Conservation (phyloP, 1,140 invertebrate species). For the Dinothrombium tinctorium region DNA sequence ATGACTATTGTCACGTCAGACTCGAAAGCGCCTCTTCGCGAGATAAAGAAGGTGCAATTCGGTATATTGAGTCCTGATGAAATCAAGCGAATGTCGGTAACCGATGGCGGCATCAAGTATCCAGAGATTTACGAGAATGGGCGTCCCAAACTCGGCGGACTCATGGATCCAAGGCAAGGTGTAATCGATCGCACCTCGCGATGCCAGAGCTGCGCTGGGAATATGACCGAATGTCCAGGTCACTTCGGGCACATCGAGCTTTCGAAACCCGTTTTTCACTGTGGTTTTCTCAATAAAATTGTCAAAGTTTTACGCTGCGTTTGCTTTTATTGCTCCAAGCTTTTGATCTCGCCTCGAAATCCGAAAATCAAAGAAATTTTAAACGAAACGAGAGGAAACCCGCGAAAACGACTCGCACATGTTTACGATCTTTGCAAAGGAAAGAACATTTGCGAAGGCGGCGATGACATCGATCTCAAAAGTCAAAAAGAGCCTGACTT, state of each 20-base stretch:
- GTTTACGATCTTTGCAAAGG: slow-evolving; percentile 96
- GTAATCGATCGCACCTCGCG: slow-evolving; percentile 76
- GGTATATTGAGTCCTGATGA: slow-evolving; percentile 96
- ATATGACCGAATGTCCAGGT: slow-evolving; percentile 93
- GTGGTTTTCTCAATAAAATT: slow-evolving; percentile 89
- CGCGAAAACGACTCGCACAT: slow-evolving; percentile 70
- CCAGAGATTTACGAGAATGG: slow-evolving; percentile 96
- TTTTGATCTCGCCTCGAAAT: slow-evolving; percentile 80
- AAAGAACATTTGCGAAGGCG: slow-evolving; percentile 93
- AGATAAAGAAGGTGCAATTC: slow-evolving; percentile 90
- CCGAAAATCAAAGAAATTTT: slow-evolving; percentile 94
- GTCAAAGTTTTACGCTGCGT: slow-evolving; percentile 91
- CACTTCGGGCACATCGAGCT: slow-evolving; percentile 99
- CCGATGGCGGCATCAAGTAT: slow-evolving; percentile 84
- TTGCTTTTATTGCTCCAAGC: slow-evolving; percentile 91
- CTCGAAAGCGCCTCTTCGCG: slow-evolving; percentile 75
- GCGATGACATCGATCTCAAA: slow-evolving; percentile 69
- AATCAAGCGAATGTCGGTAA: slow-evolving; percentile 93
- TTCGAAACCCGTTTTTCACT: slow-evolving; percentile 93
- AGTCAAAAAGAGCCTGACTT: slow-evolving; percentile 6
- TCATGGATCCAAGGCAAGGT: slow-evolving; percentile 97
- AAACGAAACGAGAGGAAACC: slow-evolving; percentile 87
- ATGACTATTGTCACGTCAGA: slow-evolving; percentile 29
- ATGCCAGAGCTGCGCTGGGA: slow-evolving; percentile 93
- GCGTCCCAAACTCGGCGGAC: slow-evolving; percentile 80